Conservation (phyloP, 2,113 vertebrate genomes). For the Synodontis membranacea region DNA sequence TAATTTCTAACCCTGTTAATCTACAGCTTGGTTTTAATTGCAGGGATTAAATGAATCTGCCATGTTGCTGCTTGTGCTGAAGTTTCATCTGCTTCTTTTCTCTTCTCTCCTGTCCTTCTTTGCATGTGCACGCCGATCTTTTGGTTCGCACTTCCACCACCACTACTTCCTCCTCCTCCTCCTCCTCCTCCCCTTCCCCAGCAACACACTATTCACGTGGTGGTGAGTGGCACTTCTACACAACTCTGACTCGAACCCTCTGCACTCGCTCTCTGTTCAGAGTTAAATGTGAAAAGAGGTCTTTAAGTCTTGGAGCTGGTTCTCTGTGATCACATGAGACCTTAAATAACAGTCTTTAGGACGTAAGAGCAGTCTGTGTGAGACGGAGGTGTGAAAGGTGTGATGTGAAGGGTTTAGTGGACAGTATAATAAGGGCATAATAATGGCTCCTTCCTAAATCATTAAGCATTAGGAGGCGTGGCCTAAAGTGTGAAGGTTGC, state of each 20-base stretch:
- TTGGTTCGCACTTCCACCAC: constrained; percentile 72
- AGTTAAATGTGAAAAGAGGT: constrained; percentile 9
- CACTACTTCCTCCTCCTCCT: constrained; percentile 56
- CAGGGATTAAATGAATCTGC: constrained; percentile 46
- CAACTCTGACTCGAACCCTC: constrained; percentile 60
- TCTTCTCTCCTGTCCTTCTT: constrained; percentile 76
- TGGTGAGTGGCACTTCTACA: constrained; percentile 89
- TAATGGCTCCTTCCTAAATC: no score
- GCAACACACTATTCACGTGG: constrained; percentile 99
- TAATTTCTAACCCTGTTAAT: constrained; percentile 50
- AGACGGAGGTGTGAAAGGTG: not conserved
- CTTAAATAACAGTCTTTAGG: not conserved
- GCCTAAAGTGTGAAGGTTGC: not conserved
- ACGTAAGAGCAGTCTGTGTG: not conserved
- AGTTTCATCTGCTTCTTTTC: constrained; percentile 68
- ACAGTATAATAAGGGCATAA: not conserved
- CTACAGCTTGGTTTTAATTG: constrained; percentile 50
- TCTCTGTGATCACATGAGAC: constrained; percentile 71
- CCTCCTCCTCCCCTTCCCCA: constrained; percentile 69
- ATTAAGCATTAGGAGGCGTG: not conserved
- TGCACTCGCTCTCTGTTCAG: constrained; percentile 32
- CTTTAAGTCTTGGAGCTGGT: not conserved
- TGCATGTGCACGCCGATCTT: constrained; percentile 90
- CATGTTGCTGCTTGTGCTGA: constrained; percentile 61
- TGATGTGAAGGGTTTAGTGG: not conserved